Evolutionary conservation across 2,888 invertebrate species (phyloP), one percentile per base, ranked within the genome.

Genomic region (Ochropleura leucogaster): DNA sequence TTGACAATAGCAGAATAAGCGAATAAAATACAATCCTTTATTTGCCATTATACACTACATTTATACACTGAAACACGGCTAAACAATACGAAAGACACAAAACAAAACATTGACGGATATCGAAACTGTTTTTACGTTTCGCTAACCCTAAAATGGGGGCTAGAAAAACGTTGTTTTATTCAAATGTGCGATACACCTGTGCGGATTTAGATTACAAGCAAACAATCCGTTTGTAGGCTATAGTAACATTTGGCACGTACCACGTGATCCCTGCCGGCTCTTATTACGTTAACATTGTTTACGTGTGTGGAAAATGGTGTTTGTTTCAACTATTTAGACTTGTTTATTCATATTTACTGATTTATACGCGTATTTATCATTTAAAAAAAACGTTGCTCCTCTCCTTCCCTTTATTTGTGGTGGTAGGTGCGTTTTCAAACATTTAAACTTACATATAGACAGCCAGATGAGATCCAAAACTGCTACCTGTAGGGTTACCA

Each of bases 221-320:
- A 86, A 87, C 86, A 86, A 87, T 87, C 83, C 84, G 85, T 74
- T 86, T 83, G 87, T 79, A 76, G 70, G 79, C 82, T 80, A 76
- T 79, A 76, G 65, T n/a, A 83, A 79, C 78, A 78, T 83, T 84
- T 78, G 80, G 78, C 82, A 77, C 80, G 77, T 81, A 59, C 66
- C 73, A 62, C 10, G 72, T 84, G 75, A 79, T 84, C 75, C 77
- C 67, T 71, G 68, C 72, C 72, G 69, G 73, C 57, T 72, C 44
- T 77, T 85, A 82, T 85, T 74, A 73, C 70, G 66, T 53, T 74
- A 71, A 68, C 72, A 72, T 66, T 84, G 77, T 85, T 75, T 75
- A 77, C 51, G 70, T 71, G 49, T 73, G 60, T 59, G 67, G 53
- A 42, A 71, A 69, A 64, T 57, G 49, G n/a, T 10, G 53, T 63